A percentile compares a stretch with the other conserved stretches of the same genome.
phyloP scores from a whole-genome alignment of 1,140 invertebrate species.

The Nasonia longicornis region DNA sequence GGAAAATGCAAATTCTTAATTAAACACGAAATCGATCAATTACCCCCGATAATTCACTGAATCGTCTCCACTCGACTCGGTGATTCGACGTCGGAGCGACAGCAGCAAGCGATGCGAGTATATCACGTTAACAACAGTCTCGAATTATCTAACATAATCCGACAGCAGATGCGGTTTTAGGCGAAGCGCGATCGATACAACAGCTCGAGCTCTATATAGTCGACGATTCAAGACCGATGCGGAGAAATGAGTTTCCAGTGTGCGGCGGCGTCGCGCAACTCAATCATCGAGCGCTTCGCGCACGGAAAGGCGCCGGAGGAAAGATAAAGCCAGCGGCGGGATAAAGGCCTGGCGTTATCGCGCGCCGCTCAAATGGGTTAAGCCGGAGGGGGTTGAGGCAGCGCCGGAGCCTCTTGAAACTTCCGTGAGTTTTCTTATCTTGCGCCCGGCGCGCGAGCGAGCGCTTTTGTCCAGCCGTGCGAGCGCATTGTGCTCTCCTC shows the following conservation, averaged over 20 bases:
- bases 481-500: conserved; percentile 7
- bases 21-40: no score
- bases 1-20: no score
- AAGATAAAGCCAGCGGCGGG: neutral
- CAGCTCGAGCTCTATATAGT: neutral
- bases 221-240: no score
- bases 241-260: neutral
- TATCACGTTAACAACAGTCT: no score
- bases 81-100: no score
- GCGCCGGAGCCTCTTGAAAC: conserved; percentile 39
- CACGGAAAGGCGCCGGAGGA: neutral
- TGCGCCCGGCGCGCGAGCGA: neutral
- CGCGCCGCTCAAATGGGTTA: conserved; percentile 55
- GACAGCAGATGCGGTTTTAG: no score
- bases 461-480: conserved; percentile 2
- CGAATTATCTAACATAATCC: no score
- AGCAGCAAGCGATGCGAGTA: no score
- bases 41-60: no score
- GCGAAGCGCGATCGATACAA: neutral
- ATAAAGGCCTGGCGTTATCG: conserved; percentile 53
- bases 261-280: neutral
- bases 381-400: conserved; percentile 33
- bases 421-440: conserved; percentile 54
- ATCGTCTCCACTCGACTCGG: no score
- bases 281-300: neutral